Evolutionary conservation across 2,113 vertebrate species (phyloP).

Genomic region (Albula goreensis): DNA sequence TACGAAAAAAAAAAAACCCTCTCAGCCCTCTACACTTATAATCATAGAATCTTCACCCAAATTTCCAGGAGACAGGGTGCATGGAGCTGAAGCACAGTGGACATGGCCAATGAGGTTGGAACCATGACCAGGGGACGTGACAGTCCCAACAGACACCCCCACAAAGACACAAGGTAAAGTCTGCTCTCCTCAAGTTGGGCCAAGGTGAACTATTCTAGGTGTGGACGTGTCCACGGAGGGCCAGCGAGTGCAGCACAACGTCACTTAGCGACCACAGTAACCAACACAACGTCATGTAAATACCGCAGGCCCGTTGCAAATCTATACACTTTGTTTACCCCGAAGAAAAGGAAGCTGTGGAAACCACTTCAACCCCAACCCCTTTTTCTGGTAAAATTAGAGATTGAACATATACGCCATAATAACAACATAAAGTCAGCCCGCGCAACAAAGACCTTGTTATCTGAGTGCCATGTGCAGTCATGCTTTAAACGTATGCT

Average conservation of each 20-base stretch:
- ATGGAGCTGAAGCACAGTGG: not conserved
- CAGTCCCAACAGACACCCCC: not conserved
- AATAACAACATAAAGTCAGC: not conserved
- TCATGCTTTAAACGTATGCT: not conserved
- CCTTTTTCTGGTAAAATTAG: not conserved
- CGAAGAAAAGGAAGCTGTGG: not conserved
- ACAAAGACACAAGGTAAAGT: too few relatives aligned
- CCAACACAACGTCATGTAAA: not conserved
- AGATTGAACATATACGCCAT: not conserved
- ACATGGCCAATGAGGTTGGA: not conserved
- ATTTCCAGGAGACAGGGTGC: not conserved
- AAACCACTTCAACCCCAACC: constrained; percentile 10
- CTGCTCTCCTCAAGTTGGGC: constrained; percentile 5
- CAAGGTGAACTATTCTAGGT: not conserved
- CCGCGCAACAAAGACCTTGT: not conserved
- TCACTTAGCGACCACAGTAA: not conserved
- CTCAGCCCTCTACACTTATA: constrained; percentile 33
- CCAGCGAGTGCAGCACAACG: not conserved
- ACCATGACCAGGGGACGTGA: not conserved
- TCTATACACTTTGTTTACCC: not conserved
- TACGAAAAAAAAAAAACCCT: constrained; percentile 6
- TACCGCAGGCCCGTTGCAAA: not conserved
- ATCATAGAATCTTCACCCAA: constrained; percentile 35
- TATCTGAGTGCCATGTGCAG: not conserved
- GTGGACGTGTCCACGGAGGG: too few relatives aligned